Percentiles rank a stretch among this genome's conserved stretches.
Conservation (phyloP, 2,888 invertebrate species). For the Hipparchia semele region DNA sequence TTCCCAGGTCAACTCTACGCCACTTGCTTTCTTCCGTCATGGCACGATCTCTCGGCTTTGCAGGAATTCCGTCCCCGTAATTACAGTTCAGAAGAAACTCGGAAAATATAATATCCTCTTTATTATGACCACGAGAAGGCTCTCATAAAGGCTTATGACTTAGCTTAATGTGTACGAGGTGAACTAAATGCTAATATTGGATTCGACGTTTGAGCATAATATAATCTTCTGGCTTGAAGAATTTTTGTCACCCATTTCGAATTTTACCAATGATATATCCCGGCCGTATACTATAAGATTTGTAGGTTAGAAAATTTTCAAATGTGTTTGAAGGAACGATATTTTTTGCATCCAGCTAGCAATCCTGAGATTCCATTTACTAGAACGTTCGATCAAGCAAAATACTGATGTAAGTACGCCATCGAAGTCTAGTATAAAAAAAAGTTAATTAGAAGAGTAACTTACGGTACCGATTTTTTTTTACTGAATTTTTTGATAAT, state of each 20-base stretch:
- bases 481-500: no score
- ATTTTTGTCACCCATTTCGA: background rate
- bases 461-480: no score
- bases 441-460: no score
- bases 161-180: constrained; percentile 6
- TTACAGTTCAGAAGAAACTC: constrained; percentile 26
- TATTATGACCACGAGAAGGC: constrained; percentile 7
- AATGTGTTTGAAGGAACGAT: no score
- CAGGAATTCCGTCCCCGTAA: constrained; percentile 25
- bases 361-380: no score
- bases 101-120: constrained; percentile 22
- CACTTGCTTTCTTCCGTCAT: constrained; percentile 2
- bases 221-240: background rate
- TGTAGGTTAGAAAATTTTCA: no score
- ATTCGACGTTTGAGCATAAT: constrained; percentile 5
- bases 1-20: constrained; percentile 1
- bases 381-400: no score
- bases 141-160: constrained; percentile 8
- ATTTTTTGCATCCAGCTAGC: no score
- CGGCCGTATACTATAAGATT: no score
- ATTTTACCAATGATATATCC: background rate
- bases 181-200: background rate
- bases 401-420: no score
- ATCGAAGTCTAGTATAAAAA: no score
- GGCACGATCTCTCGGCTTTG: constrained; percentile 18